phyloP scores from a whole-genome alignment of 92 coral and sea anemone species.

The Blastomussa wellsi region DNA sequence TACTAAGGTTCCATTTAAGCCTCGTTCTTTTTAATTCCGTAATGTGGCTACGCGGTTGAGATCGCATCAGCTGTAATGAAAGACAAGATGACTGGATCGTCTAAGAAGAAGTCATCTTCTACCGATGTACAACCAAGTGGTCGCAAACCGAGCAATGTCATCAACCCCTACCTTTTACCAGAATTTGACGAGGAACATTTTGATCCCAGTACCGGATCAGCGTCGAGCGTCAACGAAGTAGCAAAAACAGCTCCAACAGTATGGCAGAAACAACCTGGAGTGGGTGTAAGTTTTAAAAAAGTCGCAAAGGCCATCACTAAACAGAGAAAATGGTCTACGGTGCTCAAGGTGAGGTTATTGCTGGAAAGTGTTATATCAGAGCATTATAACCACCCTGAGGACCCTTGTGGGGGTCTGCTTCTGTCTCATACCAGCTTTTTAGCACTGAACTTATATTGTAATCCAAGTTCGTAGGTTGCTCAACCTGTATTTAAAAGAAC shows the following conservation, averaged over 20 bases:
- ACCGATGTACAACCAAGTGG: not conserved
- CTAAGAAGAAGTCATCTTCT: not conserved
- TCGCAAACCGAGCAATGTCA: slow-evolving; percentile 25
- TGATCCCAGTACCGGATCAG: slow-evolving; percentile 33
- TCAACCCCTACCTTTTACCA: slow-evolving; percentile 67
- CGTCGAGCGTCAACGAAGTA: slow-evolving; percentile 25
- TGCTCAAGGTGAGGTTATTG: slow-evolving; percentile 64
- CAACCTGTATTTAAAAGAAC: too few species aligned
- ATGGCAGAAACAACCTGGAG: slow-evolving; percentile 19
- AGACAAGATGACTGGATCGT: not conserved
- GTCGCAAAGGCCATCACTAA: slow-evolving; percentile 73
- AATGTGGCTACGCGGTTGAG: not conserved
- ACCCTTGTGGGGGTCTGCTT: too few species aligned
- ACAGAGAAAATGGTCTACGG: slow-evolving; percentile 67
- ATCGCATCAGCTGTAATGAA: not conserved
- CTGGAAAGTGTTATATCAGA: too few species aligned
- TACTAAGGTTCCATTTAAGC: not conserved
- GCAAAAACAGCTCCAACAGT: slow-evolving; percentile 21
- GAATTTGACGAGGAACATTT: slow-evolving; percentile 51
- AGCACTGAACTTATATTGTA: too few species aligned
- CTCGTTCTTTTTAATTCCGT: not conserved
- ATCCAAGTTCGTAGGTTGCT: too few species aligned
- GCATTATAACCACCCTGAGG: too few species aligned
- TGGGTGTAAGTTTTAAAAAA: slow-evolving; percentile 56
- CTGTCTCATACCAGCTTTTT: too few species aligned